Percentiles rank a stretch among this genome's conserved stretches.
Evolutionary conservation across 2,888 invertebrate genomes (phyloP).

Genomic region (Drymonia ruficornis): DNA sequence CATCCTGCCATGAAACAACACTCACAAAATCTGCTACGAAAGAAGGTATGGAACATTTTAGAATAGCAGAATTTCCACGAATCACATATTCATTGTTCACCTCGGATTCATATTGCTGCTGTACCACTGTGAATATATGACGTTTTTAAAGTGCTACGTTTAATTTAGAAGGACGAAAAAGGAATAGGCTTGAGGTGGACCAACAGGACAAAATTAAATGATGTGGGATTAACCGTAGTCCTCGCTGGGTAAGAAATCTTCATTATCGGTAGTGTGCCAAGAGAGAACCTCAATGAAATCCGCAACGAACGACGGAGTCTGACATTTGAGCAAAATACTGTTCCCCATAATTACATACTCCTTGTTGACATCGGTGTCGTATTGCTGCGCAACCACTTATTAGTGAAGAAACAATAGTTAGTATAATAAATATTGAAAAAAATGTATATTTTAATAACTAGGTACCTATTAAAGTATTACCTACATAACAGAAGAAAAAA

Average conservation of each 20-base stretch:
- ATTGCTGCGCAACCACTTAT: slow-evolving; percentile 91
- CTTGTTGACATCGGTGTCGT: slow-evolving; percentile 93
- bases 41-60: slow-evolving; percentile 96
- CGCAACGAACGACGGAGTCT: slow-evolving; percentile 93
- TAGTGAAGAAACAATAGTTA: slow-evolving; percentile 30
- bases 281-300: slow-evolving; percentile 93
- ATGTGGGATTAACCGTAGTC: slow-evolving; percentile 82
- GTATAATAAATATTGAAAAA: not conserved
- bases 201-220: slow-evolving; percentile 25
- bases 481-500: not conserved
- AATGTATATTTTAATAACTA: not conserved
- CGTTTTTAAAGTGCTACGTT: not conserved
- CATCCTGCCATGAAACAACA: slow-evolving; percentile 94
- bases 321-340: slow-evolving; percentile 92
- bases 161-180: slow-evolving; percentile 14
- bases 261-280: slow-evolving; percentile 91
- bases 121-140: slow-evolving; percentile 88
- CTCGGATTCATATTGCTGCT: slow-evolving; percentile 95
- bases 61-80: slow-evolving; percentile 93
- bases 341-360: slow-evolving; percentile 93
- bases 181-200: slow-evolving; percentile 27
- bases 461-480: not conserved
- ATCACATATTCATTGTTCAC: slow-evolving; percentile 97
- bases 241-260: slow-evolving; percentile 88
- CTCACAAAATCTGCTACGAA: slow-evolving; percentile 96